These are phyloP conservation scores for Plumapathes pennacea DNA, from an alignment of 92 coral and sea anemone genomes.

Conservation along the genomic window DNA sequence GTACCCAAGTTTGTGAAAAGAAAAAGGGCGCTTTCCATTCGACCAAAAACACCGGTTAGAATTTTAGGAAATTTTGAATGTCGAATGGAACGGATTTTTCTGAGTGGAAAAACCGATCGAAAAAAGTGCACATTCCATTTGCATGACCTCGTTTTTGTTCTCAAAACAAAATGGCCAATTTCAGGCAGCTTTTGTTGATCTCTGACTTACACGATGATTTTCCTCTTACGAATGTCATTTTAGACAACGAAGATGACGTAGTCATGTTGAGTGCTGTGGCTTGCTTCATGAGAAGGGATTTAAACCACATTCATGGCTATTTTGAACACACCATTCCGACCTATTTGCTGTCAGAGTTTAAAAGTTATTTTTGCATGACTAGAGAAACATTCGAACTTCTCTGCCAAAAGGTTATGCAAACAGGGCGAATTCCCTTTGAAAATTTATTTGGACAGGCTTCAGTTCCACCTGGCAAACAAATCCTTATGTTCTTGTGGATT, in stretches of 20 bases:
- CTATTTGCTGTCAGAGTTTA: conserved; percentile 9
- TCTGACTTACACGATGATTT: no score
- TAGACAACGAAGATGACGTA: conserved; percentile 5
- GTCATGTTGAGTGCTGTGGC: conserved; percentile 3
- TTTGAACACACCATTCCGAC: conserved; percentile 8
- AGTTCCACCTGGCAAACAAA: conserved; percentile 43
- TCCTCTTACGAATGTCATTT: no score
- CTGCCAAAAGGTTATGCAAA: conserved; percentile 42
- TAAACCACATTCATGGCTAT: conserved; percentile 1
- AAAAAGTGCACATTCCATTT: not conserved
- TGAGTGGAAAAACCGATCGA: not conserved
- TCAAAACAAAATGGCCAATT: conserved; percentile 1
- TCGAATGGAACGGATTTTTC: not conserved
- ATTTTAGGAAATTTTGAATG: not conserved
- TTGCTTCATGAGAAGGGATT: conserved; percentile 15
- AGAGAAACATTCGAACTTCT: conserved; percentile 41
- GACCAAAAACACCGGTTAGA: not conserved
- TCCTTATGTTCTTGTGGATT: conserved; percentile 46
- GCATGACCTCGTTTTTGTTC: no score
- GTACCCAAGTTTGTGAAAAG: no score
- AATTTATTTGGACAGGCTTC: conserved; percentile 42
- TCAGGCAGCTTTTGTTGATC: not conserved
- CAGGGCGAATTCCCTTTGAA: conserved; percentile 35
- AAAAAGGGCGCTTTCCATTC: not conserved
- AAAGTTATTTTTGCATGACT: conserved; percentile 25